Evolutionary conservation across 2,113 vertebrate genomes (phyloP).

Genomic region (Ibidorhyncha struthersii): DNA sequence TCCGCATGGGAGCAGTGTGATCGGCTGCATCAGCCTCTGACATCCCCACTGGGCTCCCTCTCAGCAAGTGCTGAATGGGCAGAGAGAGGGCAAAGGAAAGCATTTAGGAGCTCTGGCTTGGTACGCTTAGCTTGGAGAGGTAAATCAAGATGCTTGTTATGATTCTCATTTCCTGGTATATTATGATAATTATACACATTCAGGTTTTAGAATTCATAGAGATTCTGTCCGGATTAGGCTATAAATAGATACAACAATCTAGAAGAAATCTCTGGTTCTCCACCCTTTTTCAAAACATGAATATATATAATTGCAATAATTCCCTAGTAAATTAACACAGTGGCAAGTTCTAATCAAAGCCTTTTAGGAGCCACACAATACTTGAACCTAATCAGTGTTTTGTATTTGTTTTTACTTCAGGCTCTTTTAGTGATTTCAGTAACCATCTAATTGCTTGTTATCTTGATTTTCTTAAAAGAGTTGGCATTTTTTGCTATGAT

Average conservation of each 20-base stretch:
- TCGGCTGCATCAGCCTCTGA: rapidly evolving
- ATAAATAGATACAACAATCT: constrained; percentile 6
- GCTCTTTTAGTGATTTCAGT: neutral
- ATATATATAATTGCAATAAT: constrained; percentile 45
- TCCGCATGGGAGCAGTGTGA: rapidly evolving
- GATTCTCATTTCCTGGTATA: neutral
- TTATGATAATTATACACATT: neutral
- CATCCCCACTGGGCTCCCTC: neutral
- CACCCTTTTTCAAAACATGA: constrained; percentile 23
- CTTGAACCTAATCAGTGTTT: constrained; percentile 43
- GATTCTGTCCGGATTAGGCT: neutral
- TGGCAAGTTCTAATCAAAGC: constrained; percentile 41
- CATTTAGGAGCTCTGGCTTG: neutral
- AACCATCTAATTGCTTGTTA: neutral
- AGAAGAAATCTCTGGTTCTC: neutral
- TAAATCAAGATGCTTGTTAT: neutral
- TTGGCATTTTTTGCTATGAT: neutral
- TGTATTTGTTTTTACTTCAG: constrained; percentile 38
- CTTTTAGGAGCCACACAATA: neutral
- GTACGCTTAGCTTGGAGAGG: neutral
- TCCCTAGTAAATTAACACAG: neutral
- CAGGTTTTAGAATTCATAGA: neutral
- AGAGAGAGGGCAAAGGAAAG: neutral
- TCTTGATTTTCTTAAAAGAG: neutral
- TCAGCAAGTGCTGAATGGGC: neutral